These are phyloP conservation scores for Chaitophorus viminalis DNA, from an alignment of 2,888 invertebrate genomes.

Conservation along the genomic window DNA sequence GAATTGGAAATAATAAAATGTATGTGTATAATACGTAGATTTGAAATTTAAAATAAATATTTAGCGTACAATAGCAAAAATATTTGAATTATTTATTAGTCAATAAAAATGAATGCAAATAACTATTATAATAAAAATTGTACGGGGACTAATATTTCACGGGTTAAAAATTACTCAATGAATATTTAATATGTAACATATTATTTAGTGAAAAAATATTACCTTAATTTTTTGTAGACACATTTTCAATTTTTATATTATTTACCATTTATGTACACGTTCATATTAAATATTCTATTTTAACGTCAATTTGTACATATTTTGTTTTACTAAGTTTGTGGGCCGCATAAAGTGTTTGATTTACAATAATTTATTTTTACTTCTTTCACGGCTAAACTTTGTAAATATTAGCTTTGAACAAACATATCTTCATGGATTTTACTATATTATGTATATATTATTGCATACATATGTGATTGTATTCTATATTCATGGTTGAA, in stretches of 20 bases:
- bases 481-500: neutral
- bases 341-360: neutral
- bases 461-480: neutral
- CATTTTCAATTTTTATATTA: neutral
- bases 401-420: neutral
- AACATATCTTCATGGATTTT: neutral
- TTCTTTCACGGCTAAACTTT: neutral
- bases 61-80: neutral
- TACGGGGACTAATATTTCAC: neutral
- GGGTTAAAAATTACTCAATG: neutral
- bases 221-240: neutral
- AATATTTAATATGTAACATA: neutral
- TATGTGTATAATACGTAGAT: too few species aligned
- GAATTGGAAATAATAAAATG: neutral
- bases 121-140: neutral
- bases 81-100: neutral
- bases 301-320: neutral
- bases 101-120: neutral
- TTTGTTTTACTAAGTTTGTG: neutral
- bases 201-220: neutral
- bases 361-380: neutral
- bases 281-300: neutral
- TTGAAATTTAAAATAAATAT: neutral
- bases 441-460: neutral
- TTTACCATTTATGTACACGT: neutral